Percentiles rank a stretch among this genome's conserved stretches.
Evolutionary conservation across 2,888 invertebrate species (phyloP).

Genomic region (Prosapia bicincta): DNA sequence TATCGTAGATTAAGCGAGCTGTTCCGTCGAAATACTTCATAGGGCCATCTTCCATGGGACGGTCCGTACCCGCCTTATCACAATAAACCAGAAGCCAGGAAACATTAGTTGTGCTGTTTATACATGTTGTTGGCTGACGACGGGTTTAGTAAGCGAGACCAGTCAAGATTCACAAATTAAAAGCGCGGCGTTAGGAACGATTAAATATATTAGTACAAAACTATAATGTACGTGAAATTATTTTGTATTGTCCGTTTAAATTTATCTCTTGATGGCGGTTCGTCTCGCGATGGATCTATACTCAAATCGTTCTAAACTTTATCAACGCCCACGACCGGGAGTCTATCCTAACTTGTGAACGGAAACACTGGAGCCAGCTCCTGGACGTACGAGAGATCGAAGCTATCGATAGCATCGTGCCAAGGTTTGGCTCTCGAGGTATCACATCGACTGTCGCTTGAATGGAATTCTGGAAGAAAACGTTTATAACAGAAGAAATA

Average conservation of each 20-base stretch:
- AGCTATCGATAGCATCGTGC: not conserved
- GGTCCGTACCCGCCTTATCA: not conserved
- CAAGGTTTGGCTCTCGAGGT: not conserved
- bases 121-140: not conserved
- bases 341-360: not conserved
- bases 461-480: not conserved
- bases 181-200: not conserved
- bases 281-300: not conserved
- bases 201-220: not conserved
- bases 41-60: not conserved
- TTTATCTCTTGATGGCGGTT: constrained; percentile 6
- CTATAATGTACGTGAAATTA: constrained; percentile 22
- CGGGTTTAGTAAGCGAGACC: not conserved
- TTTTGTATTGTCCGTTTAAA: constrained; percentile 18
- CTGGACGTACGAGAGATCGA: not conserved
- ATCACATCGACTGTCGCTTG: not conserved
- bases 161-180: not conserved
- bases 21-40: no score
- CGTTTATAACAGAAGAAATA: no score
- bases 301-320: not conserved
- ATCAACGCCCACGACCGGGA: not conserved
- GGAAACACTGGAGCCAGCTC: not conserved
- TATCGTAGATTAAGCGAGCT: no score
- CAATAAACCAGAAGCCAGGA: constrained; percentile 2
- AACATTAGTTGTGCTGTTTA: not conserved